Conservation (phyloP, 2,113 vertebrate genomes). For the Passer montanus region DNA sequence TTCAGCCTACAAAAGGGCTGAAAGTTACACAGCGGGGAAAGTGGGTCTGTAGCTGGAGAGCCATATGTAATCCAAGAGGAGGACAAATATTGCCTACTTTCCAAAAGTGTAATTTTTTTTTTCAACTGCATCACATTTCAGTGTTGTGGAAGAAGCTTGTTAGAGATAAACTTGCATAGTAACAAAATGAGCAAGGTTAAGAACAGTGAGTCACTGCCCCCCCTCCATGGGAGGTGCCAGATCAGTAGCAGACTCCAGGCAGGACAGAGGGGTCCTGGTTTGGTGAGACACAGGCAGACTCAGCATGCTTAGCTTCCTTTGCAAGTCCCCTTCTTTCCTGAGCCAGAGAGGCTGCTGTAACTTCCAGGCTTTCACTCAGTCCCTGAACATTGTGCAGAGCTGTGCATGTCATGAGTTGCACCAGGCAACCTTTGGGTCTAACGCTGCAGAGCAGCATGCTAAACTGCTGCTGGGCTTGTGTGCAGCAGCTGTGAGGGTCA, state of each 20-base stretch:
- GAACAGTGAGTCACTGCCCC: rapidly evolving
- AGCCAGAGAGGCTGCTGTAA: not conserved
- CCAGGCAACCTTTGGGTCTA: not conserved
- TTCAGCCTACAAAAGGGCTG: not conserved
- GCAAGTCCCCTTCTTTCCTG: not conserved
- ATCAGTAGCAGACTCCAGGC: not conserved
- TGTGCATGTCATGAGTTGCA: not conserved
- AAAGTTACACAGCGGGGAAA: not conserved
- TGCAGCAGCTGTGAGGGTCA: conserved; percentile 15
- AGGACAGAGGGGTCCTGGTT: not conserved
- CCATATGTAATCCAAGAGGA: not conserved
- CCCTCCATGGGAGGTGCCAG: not conserved
- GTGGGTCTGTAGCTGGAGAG: not conserved
- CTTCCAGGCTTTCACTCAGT: not conserved
- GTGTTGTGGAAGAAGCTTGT: not conserved
- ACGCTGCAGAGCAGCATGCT: not conserved
- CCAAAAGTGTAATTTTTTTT: not conserved
- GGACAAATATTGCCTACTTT: not conserved
- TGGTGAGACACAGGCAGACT: not conserved
- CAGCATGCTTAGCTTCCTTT: not conserved
- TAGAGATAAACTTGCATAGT: not conserved
- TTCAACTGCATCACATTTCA: not conserved
- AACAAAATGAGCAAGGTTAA: not conserved
- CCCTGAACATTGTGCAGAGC: not conserved
- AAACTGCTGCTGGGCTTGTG: not conserved